Conservation (phyloP, 2,113 vertebrate species). For the Erythrocebus patas region DNA sequence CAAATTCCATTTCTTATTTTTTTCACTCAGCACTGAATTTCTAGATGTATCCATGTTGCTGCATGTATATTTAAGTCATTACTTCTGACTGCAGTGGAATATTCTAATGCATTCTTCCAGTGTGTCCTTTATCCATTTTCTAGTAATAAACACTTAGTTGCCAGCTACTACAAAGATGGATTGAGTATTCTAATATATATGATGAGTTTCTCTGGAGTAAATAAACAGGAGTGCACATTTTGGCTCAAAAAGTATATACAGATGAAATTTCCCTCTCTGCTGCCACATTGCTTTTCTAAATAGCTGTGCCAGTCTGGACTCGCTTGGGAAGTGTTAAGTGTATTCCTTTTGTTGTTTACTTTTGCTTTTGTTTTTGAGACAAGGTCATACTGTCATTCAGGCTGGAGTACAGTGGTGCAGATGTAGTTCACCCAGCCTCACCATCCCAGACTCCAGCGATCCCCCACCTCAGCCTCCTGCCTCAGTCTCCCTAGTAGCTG, state of each 20-base stretch:
- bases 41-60: not conserved
- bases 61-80: not conserved
- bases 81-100: not conserved
- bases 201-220: not conserved
- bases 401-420: no score
- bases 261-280: not conserved
- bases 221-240: not conserved
- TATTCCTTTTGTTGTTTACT: no score
- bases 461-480: no score
- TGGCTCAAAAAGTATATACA: not conserved
- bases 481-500: no score
- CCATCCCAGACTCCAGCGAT: no score
- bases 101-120: not conserved
- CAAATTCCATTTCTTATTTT: not conserved
- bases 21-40: not conserved
- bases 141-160: not conserved
- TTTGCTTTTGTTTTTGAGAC: no score
- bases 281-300: not conserved
- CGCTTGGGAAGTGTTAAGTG: not conserved
- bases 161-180: not conserved
- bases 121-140: not conserved
- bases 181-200: not conserved
- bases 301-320: no score
- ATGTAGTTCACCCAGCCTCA: no score
- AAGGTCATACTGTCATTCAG: no score